phyloP scores from a whole-genome alignment of 2,797 vertebrate species.

The Sus cebifrons region DNA sequence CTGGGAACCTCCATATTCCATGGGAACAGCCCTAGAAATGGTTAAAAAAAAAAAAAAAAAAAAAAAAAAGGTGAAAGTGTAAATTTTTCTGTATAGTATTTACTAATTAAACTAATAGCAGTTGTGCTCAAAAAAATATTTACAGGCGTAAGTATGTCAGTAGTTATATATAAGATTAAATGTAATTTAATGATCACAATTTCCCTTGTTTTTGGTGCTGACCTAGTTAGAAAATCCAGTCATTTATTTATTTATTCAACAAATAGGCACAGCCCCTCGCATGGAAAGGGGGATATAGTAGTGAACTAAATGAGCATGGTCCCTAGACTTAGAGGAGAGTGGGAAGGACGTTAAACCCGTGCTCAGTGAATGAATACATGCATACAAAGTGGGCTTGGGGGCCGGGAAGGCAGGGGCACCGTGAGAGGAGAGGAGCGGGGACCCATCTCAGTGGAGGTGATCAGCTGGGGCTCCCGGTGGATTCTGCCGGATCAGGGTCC shows the following conservation, averaged over 20 bases:
- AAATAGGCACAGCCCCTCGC: background rate
- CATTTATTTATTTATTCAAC: background rate
- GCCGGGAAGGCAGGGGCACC: accelerated
- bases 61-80: background rate
- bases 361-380: accelerated
- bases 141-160: background rate
- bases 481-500: background rate
- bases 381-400: too few species aligned
- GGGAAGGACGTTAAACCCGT: background rate
- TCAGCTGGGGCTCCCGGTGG: accelerated
- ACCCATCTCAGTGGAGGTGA: accelerated
- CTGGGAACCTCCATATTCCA: too few species aligned
- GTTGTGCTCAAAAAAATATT: background rate
- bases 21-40: too few species aligned
- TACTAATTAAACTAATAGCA: conserved; percentile 11
- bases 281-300: background rate
- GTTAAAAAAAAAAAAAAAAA: too few species aligned
- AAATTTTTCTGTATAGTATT: background rate
- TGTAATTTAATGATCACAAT: background rate
- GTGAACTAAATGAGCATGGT: background rate
- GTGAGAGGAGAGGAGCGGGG: background rate
- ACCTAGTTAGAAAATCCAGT: background rate
- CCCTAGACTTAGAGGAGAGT: accelerated
- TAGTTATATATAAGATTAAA: background rate
- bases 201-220: background rate